phyloP scores from a whole-genome alignment of 1,140 invertebrate species.

The Drosophila parvula region DNA sequence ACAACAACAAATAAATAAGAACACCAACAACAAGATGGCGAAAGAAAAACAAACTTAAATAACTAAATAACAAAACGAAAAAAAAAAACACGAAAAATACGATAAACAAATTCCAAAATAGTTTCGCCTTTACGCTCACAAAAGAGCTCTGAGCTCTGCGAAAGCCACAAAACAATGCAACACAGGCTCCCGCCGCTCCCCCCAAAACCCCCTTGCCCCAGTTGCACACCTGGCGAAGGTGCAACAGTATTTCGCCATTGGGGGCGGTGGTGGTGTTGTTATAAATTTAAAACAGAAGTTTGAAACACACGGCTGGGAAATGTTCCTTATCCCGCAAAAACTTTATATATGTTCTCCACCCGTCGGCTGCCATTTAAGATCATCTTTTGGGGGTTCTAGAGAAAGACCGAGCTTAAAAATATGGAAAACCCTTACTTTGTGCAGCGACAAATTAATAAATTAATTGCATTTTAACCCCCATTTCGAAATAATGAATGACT shows the following conservation, averaged over 20 bases:
- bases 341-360: slow-evolving; percentile 5
- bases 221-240: slow-evolving; percentile 17
- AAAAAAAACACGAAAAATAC: slow-evolving; percentile 28
- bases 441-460: too few relatives aligned
- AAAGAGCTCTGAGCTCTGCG: slow-evolving; percentile 16
- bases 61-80: slow-evolving; percentile 36
- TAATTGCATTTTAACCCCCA: neutral
- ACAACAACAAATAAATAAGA: neutral
- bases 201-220: too few relatives aligned
- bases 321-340: slow-evolving; percentile 24
- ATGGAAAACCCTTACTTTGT: too few relatives aligned
- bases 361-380: slow-evolving; percentile 23
- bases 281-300: slow-evolving; percentile 42
- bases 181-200: slow-evolving; percentile 6
- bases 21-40: neutral
- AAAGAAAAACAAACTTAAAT: slow-evolving; percentile 34
- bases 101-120: slow-evolving; percentile 39
- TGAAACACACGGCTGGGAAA: slow-evolving; percentile 35
- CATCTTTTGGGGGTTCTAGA: slow-evolving; percentile 4
- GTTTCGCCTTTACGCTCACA: slow-evolving; percentile 37
- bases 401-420: neutral
- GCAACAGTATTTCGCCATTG: slow-evolving; percentile 20
- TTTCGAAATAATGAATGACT: neutral
- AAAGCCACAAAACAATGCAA: slow-evolving; percentile 45
- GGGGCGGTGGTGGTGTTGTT: neutral